These are phyloP conservation scores for Nipponia nippon DNA, from an alignment of 2,113 vertebrate species.

Conservation along the genomic window DNA sequence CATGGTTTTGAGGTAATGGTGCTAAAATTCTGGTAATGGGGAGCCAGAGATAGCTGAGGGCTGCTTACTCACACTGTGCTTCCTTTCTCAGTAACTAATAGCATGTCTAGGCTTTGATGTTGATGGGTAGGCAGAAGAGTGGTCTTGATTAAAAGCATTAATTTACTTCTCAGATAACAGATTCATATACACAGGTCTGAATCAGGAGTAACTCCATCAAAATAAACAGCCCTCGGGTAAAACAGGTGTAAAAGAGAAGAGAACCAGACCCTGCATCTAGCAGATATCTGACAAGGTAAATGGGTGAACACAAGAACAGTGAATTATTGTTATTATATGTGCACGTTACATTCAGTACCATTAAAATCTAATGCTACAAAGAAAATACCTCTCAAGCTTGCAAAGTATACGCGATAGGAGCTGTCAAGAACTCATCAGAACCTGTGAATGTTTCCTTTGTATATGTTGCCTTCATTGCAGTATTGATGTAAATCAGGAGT, in stretches of 20 bases:
- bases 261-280: constrained; percentile 27
- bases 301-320: not conserved
- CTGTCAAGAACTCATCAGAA: constrained; percentile 37
- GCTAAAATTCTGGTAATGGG: constrained; percentile 61
- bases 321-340: constrained; percentile 49
- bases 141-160: constrained; percentile 65
- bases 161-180: constrained; percentile 52
- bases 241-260: constrained; percentile 38
- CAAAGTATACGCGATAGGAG: constrained; percentile 6
- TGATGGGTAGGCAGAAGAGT: constrained; percentile 57
- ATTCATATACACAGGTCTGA: constrained; percentile 50
- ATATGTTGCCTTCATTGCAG: not conserved
- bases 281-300: constrained; percentile 23
- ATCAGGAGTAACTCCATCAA: constrained; percentile 46
- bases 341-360: constrained; percentile 12
- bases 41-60: constrained; percentile 36
- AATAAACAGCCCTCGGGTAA: constrained; percentile 40
- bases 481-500: not conserved
- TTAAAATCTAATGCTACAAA: constrained; percentile 46
- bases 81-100: constrained; percentile 58
- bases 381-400: constrained; percentile 48
- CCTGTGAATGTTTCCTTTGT: not conserved
- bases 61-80: constrained; percentile 33
- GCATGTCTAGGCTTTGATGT: constrained; percentile 56
- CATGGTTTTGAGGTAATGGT: constrained; percentile 55